Base-by-base conservation (phyloP, 2,113 vertebrate genomes). In the Hippocampus barbouri region DNA sequence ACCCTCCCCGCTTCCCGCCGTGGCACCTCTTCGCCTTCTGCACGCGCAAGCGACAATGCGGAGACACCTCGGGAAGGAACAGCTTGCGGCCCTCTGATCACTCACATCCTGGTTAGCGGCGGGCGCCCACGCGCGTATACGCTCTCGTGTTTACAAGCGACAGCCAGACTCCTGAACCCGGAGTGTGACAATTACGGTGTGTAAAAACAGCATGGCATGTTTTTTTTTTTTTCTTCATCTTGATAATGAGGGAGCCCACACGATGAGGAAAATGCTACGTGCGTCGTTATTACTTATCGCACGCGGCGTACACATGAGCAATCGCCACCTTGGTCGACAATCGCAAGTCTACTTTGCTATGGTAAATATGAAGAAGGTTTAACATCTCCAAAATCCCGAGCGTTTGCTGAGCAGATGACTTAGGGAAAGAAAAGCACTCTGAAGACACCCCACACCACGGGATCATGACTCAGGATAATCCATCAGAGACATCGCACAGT, bases 31-130 rank as follows among this genome's bases (percentile, higher is more conserved):
- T 53, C 43, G 2, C 14, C 49, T 53, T 56, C 21, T 56, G 1
- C n/a, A 56, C 4, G 21, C 53, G 3, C 53, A 11, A 56, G 53
- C n/a, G 53, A 10, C 53, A 56, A 10, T 9, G 21, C 10, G 21
- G 53, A 56, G 53, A 56, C 53, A 23, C 21, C 11, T 10, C 15
- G 49, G 43, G 61, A 57, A 59, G 23, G 57, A 60, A 70, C 62
- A 71, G 69, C 73, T 71, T 38, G 25, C 49, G 11, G 38, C 68
- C n/a, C 74, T 70, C 54, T 47, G 68, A 79, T 64, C 66, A 23
- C 59, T 66, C 74, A 63, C 71, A 71, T 68, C 57, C 59, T 12
- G 47, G 49, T 41, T 40, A 30, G 74, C 71, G 61, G 45, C 38
- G 43, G 61, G 45, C 38, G 43, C 62, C n/a, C 54, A 34, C 71